phyloP scores from a whole-genome alignment of 2,888 invertebrate genomes.

The Patella pellucida region DNA sequence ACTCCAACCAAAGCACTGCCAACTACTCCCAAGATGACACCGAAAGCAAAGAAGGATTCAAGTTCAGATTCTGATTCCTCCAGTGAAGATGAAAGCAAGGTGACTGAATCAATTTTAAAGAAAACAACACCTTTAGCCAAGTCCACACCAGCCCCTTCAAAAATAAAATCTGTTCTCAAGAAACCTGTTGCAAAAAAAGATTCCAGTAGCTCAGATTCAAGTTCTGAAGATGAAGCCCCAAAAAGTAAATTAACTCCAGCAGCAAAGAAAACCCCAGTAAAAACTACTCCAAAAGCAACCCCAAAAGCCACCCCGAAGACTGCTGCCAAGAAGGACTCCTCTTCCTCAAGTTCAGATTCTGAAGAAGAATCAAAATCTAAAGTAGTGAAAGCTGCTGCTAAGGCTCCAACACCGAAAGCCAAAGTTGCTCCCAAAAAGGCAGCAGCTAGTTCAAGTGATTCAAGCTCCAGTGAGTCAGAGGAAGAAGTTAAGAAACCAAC shows the following conservation, averaged over 20 bases:
- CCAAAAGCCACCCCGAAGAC: conserved; percentile 18
- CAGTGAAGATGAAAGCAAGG: conserved; percentile 6
- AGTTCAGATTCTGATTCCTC: conserved; percentile 34
- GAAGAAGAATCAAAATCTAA: conserved; percentile 24
- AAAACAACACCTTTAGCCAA: background rate
- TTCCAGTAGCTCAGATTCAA: conserved; percentile 35
- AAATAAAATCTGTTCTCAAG: conserved; percentile 17
- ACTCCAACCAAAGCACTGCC: background rate
- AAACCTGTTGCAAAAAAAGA: conserved; percentile 31
- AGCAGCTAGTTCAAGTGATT: conserved; percentile 35
- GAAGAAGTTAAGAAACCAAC: conserved; percentile 37
- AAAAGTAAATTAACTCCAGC: conserved; percentile 19
- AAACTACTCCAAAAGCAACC: conserved; percentile 1
- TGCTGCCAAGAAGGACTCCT: conserved; percentile 31
- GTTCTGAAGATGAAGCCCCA: conserved; percentile 24
- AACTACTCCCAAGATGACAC: conserved; percentile 11
- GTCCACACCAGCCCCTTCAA: background rate
- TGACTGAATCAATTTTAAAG: conserved; percentile 1
- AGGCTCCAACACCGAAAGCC: conserved; percentile 17
- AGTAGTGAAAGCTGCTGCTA: conserved; percentile 12
- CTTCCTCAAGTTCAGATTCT: conserved; percentile 32
- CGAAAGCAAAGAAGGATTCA: conserved; percentile 16
- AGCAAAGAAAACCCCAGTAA: conserved; percentile 5
- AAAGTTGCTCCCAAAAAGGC: conserved; percentile 16
- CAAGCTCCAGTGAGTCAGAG: conserved; percentile 38